Base-by-base conservation (phyloP, 37 sponge, comb jelly and placozoan species). In the Aplysina aerophoba region DNA sequence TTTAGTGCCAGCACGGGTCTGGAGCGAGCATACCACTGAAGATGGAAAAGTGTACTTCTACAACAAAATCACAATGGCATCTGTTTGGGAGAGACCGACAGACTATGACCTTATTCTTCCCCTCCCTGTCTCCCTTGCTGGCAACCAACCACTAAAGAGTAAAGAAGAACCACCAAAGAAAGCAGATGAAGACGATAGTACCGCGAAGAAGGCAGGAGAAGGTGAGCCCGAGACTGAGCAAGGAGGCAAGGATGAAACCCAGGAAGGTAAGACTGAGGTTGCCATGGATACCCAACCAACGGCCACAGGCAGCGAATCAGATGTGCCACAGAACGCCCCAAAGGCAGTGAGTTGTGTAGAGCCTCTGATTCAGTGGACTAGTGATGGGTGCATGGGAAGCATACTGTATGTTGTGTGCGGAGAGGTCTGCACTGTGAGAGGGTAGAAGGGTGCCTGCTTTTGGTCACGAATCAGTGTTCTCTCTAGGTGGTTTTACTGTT, bases 31-130 rank as follows among this genome's bases (percentile, higher is more conserved):
- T 81, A 87, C 89, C 79, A 91, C 85, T 4, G 90, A 90, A 0
- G 90, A 89, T 59, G 95, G 92, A 0, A 89, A 83, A 59, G 67
- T 79, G 3, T 99, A 99, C 85, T 97, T 86, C 85, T 96, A 94
- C 89, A 99, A 99, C 88, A 91, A 90, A 21, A 64, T 95, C 73
- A 99, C 99, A 0, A 87, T 84, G 41, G 88, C 93, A 82, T 97
- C 97, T 6, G 90, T 91, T 27, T 99, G 99, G 99, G 94, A 95
- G 83, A 91, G 87, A 80, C 99, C 99, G 0, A 85, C 72, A 59
- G 97, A 97, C 58, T 91, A 93, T 85, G 95, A 94, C 36, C 91
- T 90, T 13, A 72, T 95, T 19, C 78, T 89, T 84, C 93, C 93
- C 35, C 84, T 95, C 61, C 90, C 93, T 0, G 66, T 58, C 5